Base-by-base conservation (phyloP, 2,113 vertebrate genomes). In the Falcunculus frontatus region DNA sequence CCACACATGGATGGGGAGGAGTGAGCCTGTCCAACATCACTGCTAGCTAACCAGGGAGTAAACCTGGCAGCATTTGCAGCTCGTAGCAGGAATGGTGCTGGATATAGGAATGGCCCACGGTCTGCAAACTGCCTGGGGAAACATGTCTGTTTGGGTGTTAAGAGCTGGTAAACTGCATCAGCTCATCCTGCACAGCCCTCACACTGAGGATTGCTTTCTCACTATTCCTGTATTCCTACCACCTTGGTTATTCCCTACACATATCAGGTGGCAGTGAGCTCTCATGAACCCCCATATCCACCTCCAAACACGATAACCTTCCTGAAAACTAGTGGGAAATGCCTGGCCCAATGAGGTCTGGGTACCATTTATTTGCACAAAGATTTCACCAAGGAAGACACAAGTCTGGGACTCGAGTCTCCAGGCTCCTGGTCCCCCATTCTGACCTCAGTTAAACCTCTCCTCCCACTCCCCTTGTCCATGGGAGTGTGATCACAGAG, bases 271-370 rank as follows among this genome's bases (percentile, higher is more conserved):
- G 39, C 15, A 23, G 32, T 2, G 15, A 76, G 41, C 9, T 46
- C 19, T 70, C 46, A 15, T 1, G n/a, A 78, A 21, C 29, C 12
- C 22, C 6, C 29, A 26, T 11, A 39, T 21, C 10, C 16, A 23
- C 20, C 64, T 84, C 37, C 46, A 74, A 78, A 81, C 26, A 55
- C 2, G 13, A 6, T 10, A 57, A 59, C 8, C 39, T 55, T 19
- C 25, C 47, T 0, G 0, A 50, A 82, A 82, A 23, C 14, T 7
- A 39, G 8, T 17, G 62, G 16, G 37, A 72, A 86, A 60, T 17
- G 12, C 37, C 33, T 49, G n/a, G 32, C 25, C 35, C 4, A 1
- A 6, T 0, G 0, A 83, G 30, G 26, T 29, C 46, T 84, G 50
- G 9, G 32, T 13, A 57, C 10, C 49, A 17, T 46, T 83, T 53